Evolutionary conservation across 1,140 invertebrate species (phyloP), one percentile per base, ranked within the genome.

Genomic region (Drosophila willistoni): DNA sequence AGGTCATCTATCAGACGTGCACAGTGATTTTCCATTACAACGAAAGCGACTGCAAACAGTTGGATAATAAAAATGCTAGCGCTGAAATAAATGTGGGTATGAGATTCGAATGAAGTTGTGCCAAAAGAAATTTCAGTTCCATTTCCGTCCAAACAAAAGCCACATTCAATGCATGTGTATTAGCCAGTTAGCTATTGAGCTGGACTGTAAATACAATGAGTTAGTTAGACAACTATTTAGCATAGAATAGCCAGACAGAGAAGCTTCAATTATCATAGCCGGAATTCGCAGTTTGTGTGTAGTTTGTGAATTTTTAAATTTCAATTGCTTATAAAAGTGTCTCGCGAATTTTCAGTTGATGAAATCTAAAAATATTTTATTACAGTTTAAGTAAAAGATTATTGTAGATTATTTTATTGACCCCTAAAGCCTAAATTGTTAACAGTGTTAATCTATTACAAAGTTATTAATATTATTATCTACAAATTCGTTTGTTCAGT

Each of bases 1-100:
- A 94, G 47, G 82, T 94, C 42, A 76, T 94, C 19, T 94, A 93
- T 73, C 92, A 93, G 71, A 93, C 93, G 3, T 94, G 94, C 77
- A 93, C 90, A 56, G 79, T 89, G 29, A 92, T 91, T 13, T 89
- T 93, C 60, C 73, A 77, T 14, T 93, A 93, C 75, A 94, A 94
- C 71, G 79, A 92, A 65, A 91, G 92, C 33, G 92, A 93, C 65
- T 94, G 94, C 79, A 73, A 91, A 17, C 75, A 93, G 72, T 71
- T 95, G 29, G 93, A 94, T 36, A 90, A 85, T 13, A 93, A 93
- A 68, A 93, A 93, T 36, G 91, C 89, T 64, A 93, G 92, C 63
- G 69, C 93, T 44, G 92, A 92, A 13, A 94, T 94, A 1, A 87
- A 92, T 63, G 86, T 89, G 71, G 17, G 63, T 81, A 57, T 7